phyloP scores from a whole-genome alignment of 2,888 invertebrate species.

The Campopleginae sp. region DNA sequence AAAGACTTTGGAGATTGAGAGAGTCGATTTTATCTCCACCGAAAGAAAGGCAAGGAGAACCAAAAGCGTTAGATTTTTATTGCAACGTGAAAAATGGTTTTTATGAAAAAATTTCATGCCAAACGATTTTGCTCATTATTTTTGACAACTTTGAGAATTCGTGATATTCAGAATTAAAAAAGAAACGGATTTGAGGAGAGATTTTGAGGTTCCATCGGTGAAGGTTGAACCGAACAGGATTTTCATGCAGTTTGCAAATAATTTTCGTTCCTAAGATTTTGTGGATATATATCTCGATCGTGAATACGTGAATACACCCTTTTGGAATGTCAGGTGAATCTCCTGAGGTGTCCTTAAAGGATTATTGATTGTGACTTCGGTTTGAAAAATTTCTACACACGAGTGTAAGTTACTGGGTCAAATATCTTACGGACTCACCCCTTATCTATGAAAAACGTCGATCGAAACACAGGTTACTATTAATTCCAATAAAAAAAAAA shows the following conservation, averaged over 20 bases:
- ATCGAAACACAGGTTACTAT: constrained; percentile 11
- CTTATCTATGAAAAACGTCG: constrained; percentile 45
- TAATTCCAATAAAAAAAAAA: constrained; percentile 14
- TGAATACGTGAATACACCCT: background rate
- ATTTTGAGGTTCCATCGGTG: background rate
- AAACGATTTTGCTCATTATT: background rate
- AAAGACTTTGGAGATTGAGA: background rate
- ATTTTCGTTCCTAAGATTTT: background rate
- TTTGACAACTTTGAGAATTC: background rate
- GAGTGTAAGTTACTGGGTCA: background rate
- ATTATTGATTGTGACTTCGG: background rate
- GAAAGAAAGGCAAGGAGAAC: too few species aligned
- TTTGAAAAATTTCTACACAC: background rate
- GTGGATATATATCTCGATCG: background rate
- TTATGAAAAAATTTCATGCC: too few species aligned
- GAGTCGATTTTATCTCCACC: background rate
- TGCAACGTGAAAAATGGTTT: too few species aligned
- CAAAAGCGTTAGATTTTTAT: too few species aligned
- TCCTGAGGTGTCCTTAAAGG: background rate
- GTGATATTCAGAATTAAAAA: background rate
- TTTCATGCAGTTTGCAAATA: background rate
- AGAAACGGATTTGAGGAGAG: background rate
- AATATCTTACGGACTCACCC: constrained; percentile 44
- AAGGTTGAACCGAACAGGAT: background rate
- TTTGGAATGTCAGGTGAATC: background rate